Conservation (phyloP, 2,113 vertebrate genomes). For the Tupaia tana region DNA sequence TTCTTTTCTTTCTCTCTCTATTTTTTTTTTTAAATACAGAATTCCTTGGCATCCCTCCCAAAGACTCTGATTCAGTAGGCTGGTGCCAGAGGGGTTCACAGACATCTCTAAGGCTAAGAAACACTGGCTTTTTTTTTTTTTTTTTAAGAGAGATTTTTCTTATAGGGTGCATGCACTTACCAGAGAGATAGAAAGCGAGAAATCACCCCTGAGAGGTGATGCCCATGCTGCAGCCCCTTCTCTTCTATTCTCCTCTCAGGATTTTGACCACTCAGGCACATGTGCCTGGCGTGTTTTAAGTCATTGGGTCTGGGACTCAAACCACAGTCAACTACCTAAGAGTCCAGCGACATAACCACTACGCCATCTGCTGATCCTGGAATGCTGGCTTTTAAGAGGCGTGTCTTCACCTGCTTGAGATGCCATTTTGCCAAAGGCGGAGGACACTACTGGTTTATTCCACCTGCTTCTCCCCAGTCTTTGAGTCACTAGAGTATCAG, state of each 20-base stretch:
- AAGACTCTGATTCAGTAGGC: not conserved
- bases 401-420: not conserved
- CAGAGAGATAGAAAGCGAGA: too few species aligned
- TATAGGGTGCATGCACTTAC: too few species aligned
- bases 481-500: conserved; percentile 34
- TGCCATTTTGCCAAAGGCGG: conserved; percentile 11
- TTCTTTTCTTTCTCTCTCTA: not conserved
- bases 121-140: not conserved
- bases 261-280: too few species aligned
- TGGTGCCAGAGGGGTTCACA: not conserved
- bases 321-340: too few species aligned
- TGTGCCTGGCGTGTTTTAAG: too few species aligned
- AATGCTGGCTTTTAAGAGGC: not conserved
- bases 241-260: too few species aligned
- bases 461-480: not conserved
- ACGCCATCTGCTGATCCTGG: too few species aligned
- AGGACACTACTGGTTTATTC: not conserved
- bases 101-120: not conserved
- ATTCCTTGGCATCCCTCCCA: not conserved
- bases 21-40: not conserved
- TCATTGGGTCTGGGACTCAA: too few species aligned
- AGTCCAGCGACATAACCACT: too few species aligned
- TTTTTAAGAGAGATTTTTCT: too few species aligned
- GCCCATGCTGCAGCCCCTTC: too few species aligned
- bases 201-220: too few species aligned